Percentiles rank a stretch among this genome's conserved stretches.
phyloP scores from a whole-genome alignment of 1,140 invertebrate genomes.

The Euwallacea fornicatus region DNA sequence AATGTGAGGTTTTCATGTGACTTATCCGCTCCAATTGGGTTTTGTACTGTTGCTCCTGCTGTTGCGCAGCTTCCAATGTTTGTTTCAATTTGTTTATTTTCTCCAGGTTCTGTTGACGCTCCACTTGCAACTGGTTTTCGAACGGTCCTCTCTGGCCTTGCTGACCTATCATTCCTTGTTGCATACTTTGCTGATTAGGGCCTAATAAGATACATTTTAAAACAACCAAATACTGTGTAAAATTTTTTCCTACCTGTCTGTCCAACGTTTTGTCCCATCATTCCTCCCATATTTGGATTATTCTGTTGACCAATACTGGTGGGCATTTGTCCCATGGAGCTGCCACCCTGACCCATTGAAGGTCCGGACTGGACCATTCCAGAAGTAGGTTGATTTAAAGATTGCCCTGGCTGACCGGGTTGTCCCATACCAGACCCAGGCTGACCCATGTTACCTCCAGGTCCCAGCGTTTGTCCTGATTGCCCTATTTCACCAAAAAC shows the following conservation, averaged over 20 bases:
- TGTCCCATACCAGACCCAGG: constrained; percentile 21
- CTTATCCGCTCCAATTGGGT: constrained; percentile 70
- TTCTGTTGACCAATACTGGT: constrained; percentile 37
- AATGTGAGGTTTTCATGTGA: constrained; percentile 65
- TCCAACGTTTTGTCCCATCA: constrained; percentile 46
- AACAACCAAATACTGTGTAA: neutral
- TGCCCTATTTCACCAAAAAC: too few species aligned
- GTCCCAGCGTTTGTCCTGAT: too few species aligned
- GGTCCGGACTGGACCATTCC: constrained; percentile 20
- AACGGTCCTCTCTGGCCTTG: constrained; percentile 55
- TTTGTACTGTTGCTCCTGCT: constrained; percentile 75
- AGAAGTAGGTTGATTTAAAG: constrained; percentile 21
- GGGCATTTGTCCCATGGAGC: constrained; percentile 24
- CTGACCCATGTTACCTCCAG: constrained; percentile 14
- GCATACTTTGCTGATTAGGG: constrained; percentile 51
- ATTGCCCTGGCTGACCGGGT: constrained; percentile 22
- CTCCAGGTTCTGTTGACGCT: constrained; percentile 68
- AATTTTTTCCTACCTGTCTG: constrained; percentile 20
- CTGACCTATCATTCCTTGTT: constrained; percentile 54
- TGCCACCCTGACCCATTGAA: constrained; percentile 27
- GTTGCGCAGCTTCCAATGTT: constrained; percentile 72
- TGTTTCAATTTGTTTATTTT: constrained; percentile 70
- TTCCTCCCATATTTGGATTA: constrained; percentile 33
- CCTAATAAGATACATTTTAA: constrained; percentile 24
- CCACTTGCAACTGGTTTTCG: constrained; percentile 61